Evolutionary conservation across 2,888 invertebrate genomes (phyloP), one percentile per base, ranked within the genome.

Genomic region (Amphipoea lucens): DNA sequence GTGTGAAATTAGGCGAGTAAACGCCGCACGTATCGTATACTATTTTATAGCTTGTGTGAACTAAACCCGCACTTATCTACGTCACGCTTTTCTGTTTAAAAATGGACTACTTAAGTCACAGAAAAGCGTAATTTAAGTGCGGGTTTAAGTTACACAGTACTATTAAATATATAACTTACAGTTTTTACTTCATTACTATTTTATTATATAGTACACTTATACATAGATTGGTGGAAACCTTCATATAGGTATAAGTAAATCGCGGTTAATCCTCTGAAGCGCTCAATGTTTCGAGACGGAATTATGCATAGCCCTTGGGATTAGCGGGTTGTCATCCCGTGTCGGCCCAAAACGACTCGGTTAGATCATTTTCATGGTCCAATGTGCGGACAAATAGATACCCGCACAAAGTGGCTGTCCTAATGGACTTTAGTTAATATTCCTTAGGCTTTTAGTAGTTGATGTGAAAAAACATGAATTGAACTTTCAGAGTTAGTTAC

Each of bases 301-400:
- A 96, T 96, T 96, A 96, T 96, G 95, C 96, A 95, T 94, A 95
- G 94, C 95, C 95, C 92, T 77, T 83, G 93, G 95, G 96, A 95
- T 96, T 96, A 95, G 93, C 93, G 92, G 94, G 93, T 94, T 95
- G 95, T 96, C 96, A 94, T 95, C 94, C 94, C 94, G 90, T 91
- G 93, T 94, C 93, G 91, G 90, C 89, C 90, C 90, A 90, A 90
- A 92, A 92, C 93, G 93, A 94, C 93, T 94, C 94, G 89, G 91
- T 90, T 91, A 90, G 92, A 94, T 94, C 93, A 93, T 94, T 95
- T 94, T 93, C 94, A 92, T 92, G 93, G 93, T 93, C 91, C 86
- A 91, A 90, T 89, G 89, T 92, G 89, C 89, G 88, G 87, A 91
- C 92, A 92, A 93, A 92, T 91, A 89, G 90, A 88, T 89, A 88